phyloP scores from a whole-genome alignment of 1,140 invertebrate species.

The Zaprionus lachaisei region DNA sequence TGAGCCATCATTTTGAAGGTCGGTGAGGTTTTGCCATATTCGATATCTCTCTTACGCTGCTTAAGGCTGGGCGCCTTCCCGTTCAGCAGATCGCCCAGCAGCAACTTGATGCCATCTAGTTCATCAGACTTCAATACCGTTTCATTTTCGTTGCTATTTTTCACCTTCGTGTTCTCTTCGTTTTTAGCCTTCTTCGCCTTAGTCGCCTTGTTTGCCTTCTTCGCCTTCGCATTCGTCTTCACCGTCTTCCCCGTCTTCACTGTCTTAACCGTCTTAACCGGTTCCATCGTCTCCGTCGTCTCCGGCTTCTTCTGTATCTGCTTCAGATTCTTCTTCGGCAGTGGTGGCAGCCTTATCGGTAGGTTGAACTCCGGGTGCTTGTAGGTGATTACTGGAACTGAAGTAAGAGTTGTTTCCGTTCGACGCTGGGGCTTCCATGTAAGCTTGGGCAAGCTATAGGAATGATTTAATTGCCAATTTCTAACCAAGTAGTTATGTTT shows the following conservation, averaged over 20 bases:
- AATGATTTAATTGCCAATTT: not conserved
- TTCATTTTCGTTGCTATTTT: no score
- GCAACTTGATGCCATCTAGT: not conserved
- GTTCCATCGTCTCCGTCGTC: not conserved
- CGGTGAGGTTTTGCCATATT: constrained; percentile 13
- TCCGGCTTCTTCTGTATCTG: not conserved
- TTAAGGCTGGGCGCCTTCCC: not conserved
- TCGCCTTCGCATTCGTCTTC: not conserved
- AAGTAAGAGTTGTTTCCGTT: no score
- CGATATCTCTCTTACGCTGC: not conserved
- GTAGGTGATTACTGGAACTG: no score
- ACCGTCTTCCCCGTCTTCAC: not conserved
- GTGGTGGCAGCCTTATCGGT: no score
- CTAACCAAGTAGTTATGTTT: not conserved
- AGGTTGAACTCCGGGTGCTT: no score
- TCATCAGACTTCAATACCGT: not conserved
- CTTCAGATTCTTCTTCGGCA: no score
- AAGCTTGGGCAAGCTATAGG: not conserved
- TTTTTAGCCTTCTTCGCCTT: no score
- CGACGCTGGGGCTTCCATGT: not conserved
- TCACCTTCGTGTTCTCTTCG: not conserved
- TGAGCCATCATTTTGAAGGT: constrained; percentile 13
- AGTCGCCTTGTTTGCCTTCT: not conserved
- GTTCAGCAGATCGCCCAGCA: constrained; percentile 28
- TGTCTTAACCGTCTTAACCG: not conserved